A percentile compares a stretch with the other conserved stretches of the same genome.
phyloP scores from a whole-genome alignment of 2,113 vertebrate species.

The Pangasianodon hypophthalmus region DNA sequence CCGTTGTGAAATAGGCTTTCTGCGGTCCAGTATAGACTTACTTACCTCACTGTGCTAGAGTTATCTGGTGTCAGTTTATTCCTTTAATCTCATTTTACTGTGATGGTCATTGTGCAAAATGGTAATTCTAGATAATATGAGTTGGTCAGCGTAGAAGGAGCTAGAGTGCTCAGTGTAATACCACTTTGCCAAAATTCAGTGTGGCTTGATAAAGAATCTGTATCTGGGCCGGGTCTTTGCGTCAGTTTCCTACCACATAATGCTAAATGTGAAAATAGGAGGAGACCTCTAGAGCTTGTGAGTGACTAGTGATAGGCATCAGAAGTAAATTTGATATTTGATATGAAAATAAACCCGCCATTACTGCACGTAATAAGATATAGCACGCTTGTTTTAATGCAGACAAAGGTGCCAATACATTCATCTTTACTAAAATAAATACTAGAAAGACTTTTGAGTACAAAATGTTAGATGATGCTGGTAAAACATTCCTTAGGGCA shows the following conservation, averaged over 20 bases:
- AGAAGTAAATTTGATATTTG: not conserved
- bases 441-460: not conserved
- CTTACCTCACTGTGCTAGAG: not conserved
- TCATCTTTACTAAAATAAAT: not conserved
- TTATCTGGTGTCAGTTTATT: slow-evolving; percentile 22
- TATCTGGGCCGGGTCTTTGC: not conserved
- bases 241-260: not conserved
- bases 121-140: slow-evolving; percentile 21
- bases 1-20: not conserved
- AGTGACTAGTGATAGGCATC: not conserved
- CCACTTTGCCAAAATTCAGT: not conserved
- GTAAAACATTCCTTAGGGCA: not conserved
- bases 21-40: not conserved
- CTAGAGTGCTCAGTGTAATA: not conserved
- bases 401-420: not conserved
- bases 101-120: not conserved
- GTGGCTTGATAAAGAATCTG: not conserved
- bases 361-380: not conserved
- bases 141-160: not conserved
- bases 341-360: not conserved
- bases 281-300: not conserved
- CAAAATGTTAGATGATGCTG: not conserved
- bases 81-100: slow-evolving; percentile 14
- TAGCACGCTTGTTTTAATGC: not conserved
- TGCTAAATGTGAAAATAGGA: not conserved